Evolutionary conservation across 2,888 invertebrate species (phyloP).

Genomic region (Pomacea canaliculata): DNA sequence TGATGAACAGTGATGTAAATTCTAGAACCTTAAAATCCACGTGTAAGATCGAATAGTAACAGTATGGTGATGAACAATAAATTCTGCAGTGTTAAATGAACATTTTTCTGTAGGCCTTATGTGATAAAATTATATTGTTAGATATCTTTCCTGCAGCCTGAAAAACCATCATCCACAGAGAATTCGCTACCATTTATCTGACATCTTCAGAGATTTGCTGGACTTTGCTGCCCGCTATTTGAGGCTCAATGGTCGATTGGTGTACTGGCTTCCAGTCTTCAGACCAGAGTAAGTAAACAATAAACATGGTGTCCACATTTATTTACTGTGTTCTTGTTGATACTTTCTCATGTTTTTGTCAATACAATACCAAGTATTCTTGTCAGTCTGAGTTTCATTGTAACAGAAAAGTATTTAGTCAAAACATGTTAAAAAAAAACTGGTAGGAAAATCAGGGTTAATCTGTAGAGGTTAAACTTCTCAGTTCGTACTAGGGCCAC

Average conservation of each 20-base stretch:
- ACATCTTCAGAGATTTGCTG: slow-evolving; percentile 87
- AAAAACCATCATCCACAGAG: slow-evolving; percentile 72
- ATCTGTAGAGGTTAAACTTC: no score
- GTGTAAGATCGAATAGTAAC: no score
- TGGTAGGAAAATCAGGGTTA: no score
- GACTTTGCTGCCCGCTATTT: slow-evolving; percentile 85
- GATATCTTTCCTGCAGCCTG: slow-evolving; percentile 29
- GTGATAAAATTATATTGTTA: not conserved
- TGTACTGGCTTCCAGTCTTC: slow-evolving; percentile 95
- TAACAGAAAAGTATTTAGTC: no score
- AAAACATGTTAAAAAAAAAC: no score
- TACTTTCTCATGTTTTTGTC: not conserved
- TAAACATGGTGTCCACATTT: not conserved
- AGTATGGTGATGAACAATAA: no score
- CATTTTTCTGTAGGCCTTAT: slow-evolving; percentile 7
- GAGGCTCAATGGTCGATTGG: slow-evolving; percentile 82
- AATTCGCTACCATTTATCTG: slow-evolving; percentile 85
- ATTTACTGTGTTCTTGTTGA: not conserved
- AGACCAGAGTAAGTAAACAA: slow-evolving; percentile 64
- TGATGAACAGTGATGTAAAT: no score
- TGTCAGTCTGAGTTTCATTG: no score
- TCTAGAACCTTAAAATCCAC: no score
- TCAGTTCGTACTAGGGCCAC: no score
- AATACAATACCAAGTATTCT: not conserved
- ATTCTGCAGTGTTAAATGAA: no score